phyloP scores from a whole-genome alignment of 2,888 invertebrate species.

The Eupithecia vulgata region DNA sequence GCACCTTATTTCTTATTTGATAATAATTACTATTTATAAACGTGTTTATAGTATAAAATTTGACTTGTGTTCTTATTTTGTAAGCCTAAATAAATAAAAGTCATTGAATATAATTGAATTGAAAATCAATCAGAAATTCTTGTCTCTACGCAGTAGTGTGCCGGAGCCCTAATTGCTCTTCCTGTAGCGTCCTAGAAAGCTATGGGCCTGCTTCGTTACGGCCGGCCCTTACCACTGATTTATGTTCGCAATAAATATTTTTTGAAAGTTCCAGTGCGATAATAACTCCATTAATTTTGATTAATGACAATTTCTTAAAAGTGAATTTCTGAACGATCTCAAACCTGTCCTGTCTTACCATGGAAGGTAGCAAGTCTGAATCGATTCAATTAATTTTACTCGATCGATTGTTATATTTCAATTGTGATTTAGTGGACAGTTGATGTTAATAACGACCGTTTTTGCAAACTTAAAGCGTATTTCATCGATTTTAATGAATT shows the following conservation, averaged over 20 bases:
- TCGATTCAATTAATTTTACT: constrained; percentile 73
- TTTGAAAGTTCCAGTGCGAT: constrained; percentile 83
- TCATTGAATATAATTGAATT: too few species aligned
- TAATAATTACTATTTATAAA: too few species aligned
- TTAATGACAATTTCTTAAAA: constrained; percentile 82
- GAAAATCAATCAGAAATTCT: not conserved
- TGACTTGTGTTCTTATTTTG: too few species aligned
- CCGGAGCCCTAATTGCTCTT: constrained; percentile 58
- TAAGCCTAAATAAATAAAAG: too few species aligned
- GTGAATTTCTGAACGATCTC: constrained; percentile 66
- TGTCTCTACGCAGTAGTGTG: constrained; percentile 16
- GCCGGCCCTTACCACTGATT: constrained; percentile 82
- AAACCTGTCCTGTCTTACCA: constrained; percentile 63
- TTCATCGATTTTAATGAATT: constrained; percentile 43
- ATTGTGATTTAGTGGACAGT: constrained; percentile 50
- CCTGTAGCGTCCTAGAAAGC: constrained; percentile 79
- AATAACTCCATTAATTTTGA: constrained; percentile 85
- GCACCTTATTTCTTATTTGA: too few species aligned
- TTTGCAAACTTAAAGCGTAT: constrained; percentile 39
- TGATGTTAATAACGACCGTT: constrained; percentile 38
- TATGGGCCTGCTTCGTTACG: constrained; percentile 73
- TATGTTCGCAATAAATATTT: constrained; percentile 81
- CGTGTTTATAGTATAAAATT: too few species aligned
- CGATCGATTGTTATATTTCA: constrained; percentile 72
- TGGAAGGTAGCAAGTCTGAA: constrained; percentile 64